phyloP scores from a whole-genome alignment of 2,888 invertebrate species.

The Stramonita haemastoma region DNA sequence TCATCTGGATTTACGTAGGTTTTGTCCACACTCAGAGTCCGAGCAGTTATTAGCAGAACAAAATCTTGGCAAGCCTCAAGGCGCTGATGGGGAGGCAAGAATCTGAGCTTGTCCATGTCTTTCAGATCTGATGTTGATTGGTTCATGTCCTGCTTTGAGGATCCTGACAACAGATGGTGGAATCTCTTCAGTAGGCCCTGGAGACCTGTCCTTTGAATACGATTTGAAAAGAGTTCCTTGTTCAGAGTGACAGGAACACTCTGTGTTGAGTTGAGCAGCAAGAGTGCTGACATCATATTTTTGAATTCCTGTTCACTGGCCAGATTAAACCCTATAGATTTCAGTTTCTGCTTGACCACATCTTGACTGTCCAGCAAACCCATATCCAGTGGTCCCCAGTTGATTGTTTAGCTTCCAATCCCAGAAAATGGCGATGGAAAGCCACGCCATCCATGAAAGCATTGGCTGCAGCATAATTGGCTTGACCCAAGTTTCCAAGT shows the following conservation, averaged over 20 bases:
- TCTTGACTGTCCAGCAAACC: conserved; percentile 54
- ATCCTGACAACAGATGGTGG: not conserved
- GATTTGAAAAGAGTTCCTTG: not conserved
- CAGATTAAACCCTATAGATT: conserved; percentile 42
- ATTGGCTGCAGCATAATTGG: conserved; percentile 65
- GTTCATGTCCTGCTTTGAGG: not conserved
- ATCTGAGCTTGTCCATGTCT: not conserved
- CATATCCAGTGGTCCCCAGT: conserved; percentile 65
- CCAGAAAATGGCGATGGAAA: conserved; percentile 54
- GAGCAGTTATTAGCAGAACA: conserved; percentile 39
- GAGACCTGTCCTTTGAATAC: not conserved
- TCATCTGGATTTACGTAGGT: conserved; percentile 40
- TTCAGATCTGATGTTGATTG: not conserved
- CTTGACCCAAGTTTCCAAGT: conserved; percentile 63
- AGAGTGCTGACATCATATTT: not conserved
- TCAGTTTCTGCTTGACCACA: conserved; percentile 31
- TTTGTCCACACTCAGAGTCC: conserved; percentile 50
- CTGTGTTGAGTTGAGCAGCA: conserved; percentile 29
- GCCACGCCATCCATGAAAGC: conserved; percentile 64
- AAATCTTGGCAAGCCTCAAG: conserved; percentile 43
- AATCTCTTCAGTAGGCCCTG: not conserved
- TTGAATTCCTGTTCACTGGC: conserved; percentile 43
- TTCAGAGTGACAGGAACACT: conserved; percentile 1
- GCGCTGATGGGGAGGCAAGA: not conserved
- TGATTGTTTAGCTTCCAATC: conserved; percentile 59